phyloP scores from a whole-genome alignment of 2,113 vertebrate species.

The Tupaia tana region DNA sequence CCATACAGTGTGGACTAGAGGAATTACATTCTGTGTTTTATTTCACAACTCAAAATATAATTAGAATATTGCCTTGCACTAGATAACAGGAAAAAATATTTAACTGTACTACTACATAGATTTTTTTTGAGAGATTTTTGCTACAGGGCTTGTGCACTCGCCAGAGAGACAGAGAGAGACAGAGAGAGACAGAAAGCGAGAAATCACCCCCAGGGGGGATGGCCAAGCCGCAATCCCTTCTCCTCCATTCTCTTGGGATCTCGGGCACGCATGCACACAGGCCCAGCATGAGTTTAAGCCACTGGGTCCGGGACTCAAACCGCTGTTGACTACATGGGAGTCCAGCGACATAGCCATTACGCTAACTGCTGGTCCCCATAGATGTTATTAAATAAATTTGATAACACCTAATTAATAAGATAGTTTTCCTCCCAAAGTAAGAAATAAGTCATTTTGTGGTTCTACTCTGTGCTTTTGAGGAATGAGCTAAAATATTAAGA shows the following conservation, averaged over 20 bases:
- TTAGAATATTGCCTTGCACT: neutral
- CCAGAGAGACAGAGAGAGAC: no score
- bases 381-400: neutral
- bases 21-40: neutral
- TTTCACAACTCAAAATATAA: neutral
- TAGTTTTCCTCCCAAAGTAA: neutral
- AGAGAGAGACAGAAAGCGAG: no score
- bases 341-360: no score
- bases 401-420: constrained; percentile 19
- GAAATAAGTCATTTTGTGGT: neutral
- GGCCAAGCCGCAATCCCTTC: no score
- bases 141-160: no score
- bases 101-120: neutral
- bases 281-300: no score
- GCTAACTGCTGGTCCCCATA: neutral
- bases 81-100: neutral
- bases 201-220: no score
- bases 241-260: no score
- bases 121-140: neutral
- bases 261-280: no score
- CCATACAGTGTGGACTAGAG: neutral
- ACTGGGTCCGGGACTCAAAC: no score
- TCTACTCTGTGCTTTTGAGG: neutral
- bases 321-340: no score
- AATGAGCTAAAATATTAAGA: neutral